Percentiles rank a stretch among this genome's conserved stretches.
phyloP scores from a whole-genome alignment of 2,113 vertebrate species.

The Cyanocitta stelleri region DNA sequence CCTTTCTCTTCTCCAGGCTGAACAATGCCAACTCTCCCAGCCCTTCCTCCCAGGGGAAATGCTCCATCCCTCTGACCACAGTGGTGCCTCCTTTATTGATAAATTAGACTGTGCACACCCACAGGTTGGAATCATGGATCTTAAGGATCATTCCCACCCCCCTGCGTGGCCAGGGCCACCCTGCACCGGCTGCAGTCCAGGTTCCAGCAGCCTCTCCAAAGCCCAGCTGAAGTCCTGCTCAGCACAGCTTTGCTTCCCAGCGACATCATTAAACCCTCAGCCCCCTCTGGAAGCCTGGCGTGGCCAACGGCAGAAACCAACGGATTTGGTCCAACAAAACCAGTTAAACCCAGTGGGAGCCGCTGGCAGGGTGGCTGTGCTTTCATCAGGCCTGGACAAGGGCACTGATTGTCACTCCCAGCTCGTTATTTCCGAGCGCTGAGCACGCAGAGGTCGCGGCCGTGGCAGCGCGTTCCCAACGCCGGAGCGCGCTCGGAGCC shows the following conservation, averaged over 20 bases:
- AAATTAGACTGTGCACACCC: neutral
- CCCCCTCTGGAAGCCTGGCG: neutral
- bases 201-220: neutral
- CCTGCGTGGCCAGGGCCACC: neutral
- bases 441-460: neutral
- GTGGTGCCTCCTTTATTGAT: neutral
- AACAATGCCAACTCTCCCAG: neutral
- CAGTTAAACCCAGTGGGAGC: neutral
- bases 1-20: neutral
- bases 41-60: neutral
- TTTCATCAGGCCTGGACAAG: neutral
- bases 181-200: neutral
- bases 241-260: neutral
- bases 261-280: neutral
- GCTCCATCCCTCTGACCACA: neutral
- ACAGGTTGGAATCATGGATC: rapidly evolving
- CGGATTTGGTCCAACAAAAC: rapidly evolving
- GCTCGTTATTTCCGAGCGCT: neutral
- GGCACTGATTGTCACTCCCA: neutral
- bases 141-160: neutral
- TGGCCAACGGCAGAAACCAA: rapidly evolving
- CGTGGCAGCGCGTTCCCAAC: neutral
- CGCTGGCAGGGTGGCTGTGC: neutral
- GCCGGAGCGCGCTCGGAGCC: neutral
- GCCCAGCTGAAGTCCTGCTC: rapidly evolving